phyloP scores from a whole-genome alignment of 2,113 vertebrate species.

The Engystomops pustulosus region DNA sequence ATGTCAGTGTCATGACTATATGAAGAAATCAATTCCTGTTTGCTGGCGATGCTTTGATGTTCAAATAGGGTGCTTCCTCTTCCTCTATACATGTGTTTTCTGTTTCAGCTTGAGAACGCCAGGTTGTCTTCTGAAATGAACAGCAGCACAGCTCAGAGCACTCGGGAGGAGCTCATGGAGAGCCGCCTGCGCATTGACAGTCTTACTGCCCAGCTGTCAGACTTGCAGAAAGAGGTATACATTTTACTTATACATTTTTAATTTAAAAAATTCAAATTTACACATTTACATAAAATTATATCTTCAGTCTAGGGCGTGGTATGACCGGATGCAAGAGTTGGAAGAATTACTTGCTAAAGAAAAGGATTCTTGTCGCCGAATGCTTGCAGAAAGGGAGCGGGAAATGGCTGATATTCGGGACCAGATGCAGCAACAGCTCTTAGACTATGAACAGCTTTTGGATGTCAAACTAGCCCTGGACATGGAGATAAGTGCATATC shows the following conservation, averaged over 20 bases:
- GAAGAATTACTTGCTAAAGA: constrained; percentile 81
- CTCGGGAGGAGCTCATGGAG: constrained; percentile 86
- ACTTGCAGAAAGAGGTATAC: constrained; percentile 85
- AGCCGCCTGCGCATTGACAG: constrained; percentile 78
- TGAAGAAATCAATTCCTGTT: constrained; percentile 36
- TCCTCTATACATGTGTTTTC: background rate
- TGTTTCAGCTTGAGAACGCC: constrained; percentile 83
- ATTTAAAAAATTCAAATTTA: background rate
- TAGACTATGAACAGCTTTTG: constrained; percentile 85
- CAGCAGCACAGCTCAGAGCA: constrained; percentile 73
- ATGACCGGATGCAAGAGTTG: constrained; percentile 82
- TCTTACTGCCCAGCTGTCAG: constrained; percentile 79
- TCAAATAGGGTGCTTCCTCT: constrained; percentile 15
- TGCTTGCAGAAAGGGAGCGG: constrained; percentile 79
- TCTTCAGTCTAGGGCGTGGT: constrained; percentile 79
- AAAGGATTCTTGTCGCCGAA: constrained; percentile 73
- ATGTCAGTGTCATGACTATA: too few relatives aligned
- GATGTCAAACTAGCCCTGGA: constrained; percentile 91
- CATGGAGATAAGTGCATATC: constrained; percentile 91
- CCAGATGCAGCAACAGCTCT: constrained; percentile 85
- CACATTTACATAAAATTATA: too few relatives aligned
- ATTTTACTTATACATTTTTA: background rate
- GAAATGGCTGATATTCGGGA: constrained; percentile 78
- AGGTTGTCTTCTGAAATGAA: constrained; percentile 82
- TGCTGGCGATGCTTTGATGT: background rate